Conservation (phyloP, 2,888 invertebrate genomes). For the Trachelus tabidus region DNA sequence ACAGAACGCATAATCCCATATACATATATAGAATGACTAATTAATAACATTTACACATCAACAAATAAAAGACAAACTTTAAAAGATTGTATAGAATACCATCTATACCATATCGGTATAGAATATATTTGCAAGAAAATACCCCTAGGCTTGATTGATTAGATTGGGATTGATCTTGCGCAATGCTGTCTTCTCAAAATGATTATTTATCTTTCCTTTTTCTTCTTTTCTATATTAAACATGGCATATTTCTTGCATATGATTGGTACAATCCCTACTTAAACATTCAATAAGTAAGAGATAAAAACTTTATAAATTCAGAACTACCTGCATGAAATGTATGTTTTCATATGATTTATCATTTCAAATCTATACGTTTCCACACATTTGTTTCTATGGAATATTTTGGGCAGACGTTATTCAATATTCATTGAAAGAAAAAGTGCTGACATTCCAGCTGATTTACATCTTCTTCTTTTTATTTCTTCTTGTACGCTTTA, state of each 20-base stretch:
- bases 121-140: neutral
- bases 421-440: neutral
- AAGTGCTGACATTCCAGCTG: neutral
- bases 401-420: neutral
- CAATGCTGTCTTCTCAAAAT: neutral
- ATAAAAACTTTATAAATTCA: neutral
- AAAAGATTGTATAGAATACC: neutral
- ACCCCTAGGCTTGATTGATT: neutral
- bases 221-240: neutral
- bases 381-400: no score
- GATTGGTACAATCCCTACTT: neutral
- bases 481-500: neutral
- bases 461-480: neutral
- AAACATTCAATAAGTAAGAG: neutral
- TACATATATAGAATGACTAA: neutral
- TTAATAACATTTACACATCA: neutral
- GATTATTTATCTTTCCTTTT: neutral
- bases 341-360: neutral
- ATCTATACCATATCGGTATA: no score
- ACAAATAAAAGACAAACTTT: neutral
- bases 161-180: neutral
- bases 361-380: no score
- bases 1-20: neutral
- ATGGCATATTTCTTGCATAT: neutral
- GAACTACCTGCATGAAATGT: neutral